Evolutionary conservation across 1,140 invertebrate genomes (phyloP), one percentile per base, ranked within the genome.

Genomic region (Mercenaria mercenaria): DNA sequence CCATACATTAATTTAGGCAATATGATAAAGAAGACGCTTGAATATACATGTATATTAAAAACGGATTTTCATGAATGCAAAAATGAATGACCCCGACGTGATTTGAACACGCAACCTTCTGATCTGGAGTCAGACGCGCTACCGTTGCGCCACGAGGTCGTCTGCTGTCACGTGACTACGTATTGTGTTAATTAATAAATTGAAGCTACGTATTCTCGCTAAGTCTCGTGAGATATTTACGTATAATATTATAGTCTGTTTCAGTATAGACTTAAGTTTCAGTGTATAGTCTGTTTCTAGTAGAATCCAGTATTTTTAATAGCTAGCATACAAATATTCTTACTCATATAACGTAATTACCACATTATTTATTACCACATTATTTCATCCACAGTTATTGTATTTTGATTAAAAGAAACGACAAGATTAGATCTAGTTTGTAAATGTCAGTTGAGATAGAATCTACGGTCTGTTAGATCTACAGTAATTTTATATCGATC

Each of bases 21-120:
- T 18, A 47, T 47, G 43, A 47, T 47, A 18, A 47, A 47, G 43
- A 47, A 8, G 18, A 10, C 8, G 43, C 43, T 8, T 47, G 18
- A 18, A 47, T 47, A 8, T 47, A 47, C 43, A 10, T n/a, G 10
- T 10, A 11, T 61, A 13, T n/a, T 61, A 61, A 61, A 61, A 61
- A 29, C 4, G 6, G n/a, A 61, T 11, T 8, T 10, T 61, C n/a
- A 69, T 69, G 43, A 80, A 69, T 0, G 26, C 50, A 67, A 34
- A 61, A 81, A 34, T 37, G 15, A 47, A 0, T 96, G 98, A 98
- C 98, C 98, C 97, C 98, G 98, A 98, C 98, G 98, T 98, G 98
- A 98, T 98, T 98, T 98, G 98, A 99, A 98, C 98, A 98, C 98
- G 98, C 98, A 99, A 98, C 98, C 98, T 99, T 99, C 98, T 98